Conservation (phyloP, 2,797 vertebrate species). For the Crenuchus spilurus region DNA sequence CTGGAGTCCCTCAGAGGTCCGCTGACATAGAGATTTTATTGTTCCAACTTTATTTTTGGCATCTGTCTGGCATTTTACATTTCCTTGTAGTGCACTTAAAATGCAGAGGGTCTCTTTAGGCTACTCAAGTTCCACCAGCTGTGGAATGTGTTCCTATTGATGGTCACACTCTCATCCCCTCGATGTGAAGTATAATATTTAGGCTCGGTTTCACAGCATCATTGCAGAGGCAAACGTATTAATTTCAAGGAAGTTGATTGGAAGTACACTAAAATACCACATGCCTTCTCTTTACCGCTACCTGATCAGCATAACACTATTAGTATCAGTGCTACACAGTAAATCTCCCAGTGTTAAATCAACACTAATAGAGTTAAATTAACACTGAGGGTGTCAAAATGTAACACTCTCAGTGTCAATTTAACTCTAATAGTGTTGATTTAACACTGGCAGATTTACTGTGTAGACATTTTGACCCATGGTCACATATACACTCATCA, state of each 20-base stretch:
- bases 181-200: slow-evolving; percentile 33
- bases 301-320: no score
- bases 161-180: slow-evolving; percentile 35
- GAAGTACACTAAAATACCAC: background rate
- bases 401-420: no score
- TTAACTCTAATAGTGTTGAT: no score
- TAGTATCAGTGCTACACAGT: no score
- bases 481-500: background rate
- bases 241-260: background rate
- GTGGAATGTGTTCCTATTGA: slow-evolving; percentile 52
- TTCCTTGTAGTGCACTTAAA: slow-evolving; percentile 66
- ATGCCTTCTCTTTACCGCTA: background rate
- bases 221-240: background rate
- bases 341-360: no score
- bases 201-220: background rate
- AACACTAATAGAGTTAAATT: no score
- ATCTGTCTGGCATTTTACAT: slow-evolving; percentile 77
- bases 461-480: background rate
- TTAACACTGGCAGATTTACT: no score
- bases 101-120: slow-evolving; percentile 54
- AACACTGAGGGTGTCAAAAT: no score
- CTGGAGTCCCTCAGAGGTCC: slow-evolving; percentile 61
- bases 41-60: slow-evolving; percentile 75
- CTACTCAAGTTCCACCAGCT: slow-evolving; percentile 66
- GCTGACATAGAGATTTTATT: slow-evolving; percentile 70